A percentile compares a stretch with the other conserved stretches of the same genome.
These are phyloP conservation scores for Seison nebaliae DNA, from an alignment of 1,140 invertebrate species.

Conservation along the genomic window DNA sequence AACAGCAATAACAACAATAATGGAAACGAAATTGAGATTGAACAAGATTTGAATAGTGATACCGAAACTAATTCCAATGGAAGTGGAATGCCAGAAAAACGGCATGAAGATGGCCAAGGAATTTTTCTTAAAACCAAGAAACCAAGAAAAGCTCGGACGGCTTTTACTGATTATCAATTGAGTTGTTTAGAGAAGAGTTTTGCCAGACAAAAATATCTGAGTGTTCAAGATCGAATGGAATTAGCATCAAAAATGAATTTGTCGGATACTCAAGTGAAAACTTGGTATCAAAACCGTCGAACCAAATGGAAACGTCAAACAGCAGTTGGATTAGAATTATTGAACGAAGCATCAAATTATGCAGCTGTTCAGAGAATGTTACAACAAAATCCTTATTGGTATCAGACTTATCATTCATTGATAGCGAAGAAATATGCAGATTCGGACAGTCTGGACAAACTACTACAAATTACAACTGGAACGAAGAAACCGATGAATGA, in stretches of 20 bases:
- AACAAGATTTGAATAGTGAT: no score
- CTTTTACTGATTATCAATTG: constrained; percentile 88
- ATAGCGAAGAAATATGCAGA: no score
- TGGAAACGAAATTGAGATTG: no score
- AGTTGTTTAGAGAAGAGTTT: constrained; percentile 83
- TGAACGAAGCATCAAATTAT: constrained; percentile 82
- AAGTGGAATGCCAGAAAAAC: no score
- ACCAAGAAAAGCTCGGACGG: constrained; percentile 78
- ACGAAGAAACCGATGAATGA: no score
- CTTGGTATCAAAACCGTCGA: constrained; percentile 97
- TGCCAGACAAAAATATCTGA: constrained; percentile 87
- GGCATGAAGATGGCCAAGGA: no score
- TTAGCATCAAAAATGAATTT: constrained; percentile 73
- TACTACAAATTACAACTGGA: no score
- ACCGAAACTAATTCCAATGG: no score
- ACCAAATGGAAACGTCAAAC: constrained; percentile 99
- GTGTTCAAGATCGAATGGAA: constrained; percentile 91
- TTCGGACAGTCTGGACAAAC: no score
- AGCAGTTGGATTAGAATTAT: constrained; percentile 69
- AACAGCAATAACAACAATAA: no score
- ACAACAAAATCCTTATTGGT: constrained; percentile 41
- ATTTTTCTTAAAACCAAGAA: constrained; percentile 43
- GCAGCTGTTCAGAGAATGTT: constrained; percentile 78
- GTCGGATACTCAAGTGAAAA: constrained; percentile 93
- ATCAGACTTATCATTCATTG: constrained; percentile 10